Base-by-base conservation (phyloP, 2,797 vertebrate genomes). In the Rhodeus uyekii region DNA sequence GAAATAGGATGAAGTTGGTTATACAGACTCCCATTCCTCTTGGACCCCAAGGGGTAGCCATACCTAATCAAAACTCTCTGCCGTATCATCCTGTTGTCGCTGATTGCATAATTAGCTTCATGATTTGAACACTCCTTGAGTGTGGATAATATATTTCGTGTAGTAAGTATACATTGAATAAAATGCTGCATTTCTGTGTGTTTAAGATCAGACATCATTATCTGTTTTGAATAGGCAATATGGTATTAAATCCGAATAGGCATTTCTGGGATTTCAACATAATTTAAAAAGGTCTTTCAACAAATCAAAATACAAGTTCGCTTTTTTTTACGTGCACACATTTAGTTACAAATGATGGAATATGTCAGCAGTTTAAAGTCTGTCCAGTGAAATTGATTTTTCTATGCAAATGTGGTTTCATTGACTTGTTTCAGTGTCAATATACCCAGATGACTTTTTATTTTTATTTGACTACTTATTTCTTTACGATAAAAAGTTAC, bases 1-100 rank as follows among this genome's bases (percentile, higher is more conserved):
- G 13, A n/a, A 58, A 39, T 50, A 55, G 32, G 48, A 55, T 74
- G 72, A 60, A 60, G 32, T 22, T 55, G 48, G 29, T 55, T 34
- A 24, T 55, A 73, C 32, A 9, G 13, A 55, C 22, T 38, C 32
- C 4, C 39, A 1, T 75, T 16, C 53, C n/a, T 39, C 8, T 13
- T 42, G 73, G 34, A 75, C 73, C 34, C 73, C 34, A 58, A 29
- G 16, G 34, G 53, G n/a, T 60, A 39, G 8, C 73, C n/a, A 44
- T 60, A 9, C 73, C 53, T 39, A 76, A 76, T 76, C 53, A 60
- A 27, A 76, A 60, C 39, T 75, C 53, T 29, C 73, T 60, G 53
- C n/a, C 9, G n/a, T 24, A 60, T 39, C 14, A 60, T 73, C 32
- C 48, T 74, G 71, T 55, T 55, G 71, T 38, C 48, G 34, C 69